Evolutionary conservation across 1,140 invertebrate genomes (phyloP).

Genomic region (Drosophila kanapiae): DNA sequence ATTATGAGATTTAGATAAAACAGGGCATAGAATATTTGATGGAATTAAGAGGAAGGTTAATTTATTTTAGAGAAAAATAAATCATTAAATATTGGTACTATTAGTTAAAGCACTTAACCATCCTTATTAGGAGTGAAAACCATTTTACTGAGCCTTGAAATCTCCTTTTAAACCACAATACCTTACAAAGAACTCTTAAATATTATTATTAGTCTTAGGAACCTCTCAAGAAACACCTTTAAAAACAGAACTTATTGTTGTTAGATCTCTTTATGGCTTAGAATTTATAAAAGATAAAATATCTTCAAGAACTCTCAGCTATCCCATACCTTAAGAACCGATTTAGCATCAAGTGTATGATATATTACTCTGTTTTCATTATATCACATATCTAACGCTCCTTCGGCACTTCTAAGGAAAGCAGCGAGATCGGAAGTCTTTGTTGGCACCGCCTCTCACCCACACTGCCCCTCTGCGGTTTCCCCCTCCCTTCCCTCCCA

Average conservation of each 20-base stretch:
- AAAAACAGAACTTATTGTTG: too few relatives aligned
- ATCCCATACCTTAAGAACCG: background rate
- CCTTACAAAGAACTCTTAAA: background rate
- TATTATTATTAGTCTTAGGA: background rate
- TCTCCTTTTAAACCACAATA: background rate
- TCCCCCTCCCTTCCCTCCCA: too few relatives aligned
- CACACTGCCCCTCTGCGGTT: slow-evolving; percentile 17
- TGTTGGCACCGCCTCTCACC: slow-evolving; percentile 40
- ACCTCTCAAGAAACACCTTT: background rate
- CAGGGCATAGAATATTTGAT: background rate
- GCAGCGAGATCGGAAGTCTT: slow-evolving; percentile 2
- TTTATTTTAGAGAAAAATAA: background rate
- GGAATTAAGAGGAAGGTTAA: background rate
- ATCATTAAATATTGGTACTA: too few relatives aligned
- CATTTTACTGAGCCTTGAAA: background rate
- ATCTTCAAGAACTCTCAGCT: too few relatives aligned
- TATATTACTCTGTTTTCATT: too few relatives aligned
- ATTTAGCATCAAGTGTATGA: background rate
- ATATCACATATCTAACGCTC: slow-evolving; percentile 2
- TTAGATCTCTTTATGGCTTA: background rate
- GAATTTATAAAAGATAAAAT: background rate
- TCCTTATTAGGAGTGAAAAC: too few relatives aligned
- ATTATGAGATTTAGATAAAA: background rate
- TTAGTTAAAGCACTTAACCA: background rate
- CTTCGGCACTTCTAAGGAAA: background rate